phyloP scores from a whole-genome alignment of 2,888 invertebrate species.

The Xestia ashworthii region DNA sequence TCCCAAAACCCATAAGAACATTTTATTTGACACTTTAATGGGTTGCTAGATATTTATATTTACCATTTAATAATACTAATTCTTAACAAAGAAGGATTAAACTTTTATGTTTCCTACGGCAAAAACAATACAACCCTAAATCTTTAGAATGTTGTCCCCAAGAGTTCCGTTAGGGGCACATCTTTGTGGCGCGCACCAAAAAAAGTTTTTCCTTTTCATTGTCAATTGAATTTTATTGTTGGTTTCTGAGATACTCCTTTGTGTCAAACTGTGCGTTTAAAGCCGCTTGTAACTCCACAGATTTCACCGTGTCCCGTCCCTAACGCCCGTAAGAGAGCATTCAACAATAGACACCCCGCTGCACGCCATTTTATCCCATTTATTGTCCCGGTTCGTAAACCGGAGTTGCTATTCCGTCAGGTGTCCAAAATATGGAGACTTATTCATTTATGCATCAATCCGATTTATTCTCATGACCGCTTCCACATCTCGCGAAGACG shows the following conservation, averaged over 20 bases:
- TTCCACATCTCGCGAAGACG: conserved; percentile 69
- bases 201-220: conserved; percentile 83
- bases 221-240: conserved; percentile 90
- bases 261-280: conserved; percentile 89
- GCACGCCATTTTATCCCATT: conserved; percentile 85
- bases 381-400: conserved; percentile 81
- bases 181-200: conserved; percentile 81
- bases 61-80: conserved; percentile 60
- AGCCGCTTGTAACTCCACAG: conserved; percentile 85
- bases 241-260: conserved; percentile 89
- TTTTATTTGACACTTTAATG: conserved; percentile 58
- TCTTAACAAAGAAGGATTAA: conserved; percentile 76
- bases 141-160: conserved; percentile 85
- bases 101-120: conserved; percentile 73
- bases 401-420: conserved; percentile 80
- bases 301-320: conserved; percentile 74
- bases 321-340: conserved; percentile 83
- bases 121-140: conserved; percentile 86
- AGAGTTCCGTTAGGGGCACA: conserved; percentile 83
- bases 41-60: conserved; percentile 47
- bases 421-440: conserved; percentile 81
- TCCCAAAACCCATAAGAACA: conserved; percentile 33
- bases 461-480: conserved; percentile 73
- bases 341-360: conserved; percentile 86
- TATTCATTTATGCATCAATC: conserved; percentile 79